Evolutionary conservation across 2,888 invertebrate genomes (phyloP).

Genomic region (Cheilosia soror): DNA sequence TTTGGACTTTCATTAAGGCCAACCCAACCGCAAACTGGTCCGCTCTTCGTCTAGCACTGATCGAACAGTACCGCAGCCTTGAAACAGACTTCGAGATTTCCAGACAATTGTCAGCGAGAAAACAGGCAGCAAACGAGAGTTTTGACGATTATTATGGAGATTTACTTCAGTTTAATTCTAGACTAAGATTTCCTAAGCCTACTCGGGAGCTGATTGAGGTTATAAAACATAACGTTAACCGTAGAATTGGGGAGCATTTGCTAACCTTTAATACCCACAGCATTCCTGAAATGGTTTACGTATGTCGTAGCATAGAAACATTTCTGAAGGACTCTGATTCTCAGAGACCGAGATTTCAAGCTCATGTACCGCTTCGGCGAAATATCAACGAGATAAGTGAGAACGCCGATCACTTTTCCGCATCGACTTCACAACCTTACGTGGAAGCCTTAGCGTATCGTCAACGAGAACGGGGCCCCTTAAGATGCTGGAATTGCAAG

Average conservation of each 20-base stretch:
- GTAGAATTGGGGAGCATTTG: neutral
- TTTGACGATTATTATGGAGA: too few relatives aligned
- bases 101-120: neutral
- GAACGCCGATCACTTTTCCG: neutral
- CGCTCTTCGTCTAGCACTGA: neutral
- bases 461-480: neutral
- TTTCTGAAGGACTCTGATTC: neutral
- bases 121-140: too few relatives aligned
- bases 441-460: neutral
- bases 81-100: neutral
- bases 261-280: neutral
- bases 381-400: neutral
- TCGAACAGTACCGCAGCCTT: conserved; percentile 5
- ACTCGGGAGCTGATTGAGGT: neutral
- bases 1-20: conserved; percentile 1
- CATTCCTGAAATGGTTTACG: neutral
- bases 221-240: neutral
- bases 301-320: neutral
- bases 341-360: too few relatives aligned
- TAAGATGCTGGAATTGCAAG: conserved; percentile 16
- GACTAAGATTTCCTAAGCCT: neutral
- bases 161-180: neutral
- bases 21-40: conserved; percentile 1
- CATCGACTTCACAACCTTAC: too few relatives aligned
- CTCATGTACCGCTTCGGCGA: neutral